Percentiles rank a stretch among this genome's conserved stretches.
Evolutionary conservation across 2,797 vertebrate genomes (phyloP).

Genomic region (Iguana delicatissima): DNA sequence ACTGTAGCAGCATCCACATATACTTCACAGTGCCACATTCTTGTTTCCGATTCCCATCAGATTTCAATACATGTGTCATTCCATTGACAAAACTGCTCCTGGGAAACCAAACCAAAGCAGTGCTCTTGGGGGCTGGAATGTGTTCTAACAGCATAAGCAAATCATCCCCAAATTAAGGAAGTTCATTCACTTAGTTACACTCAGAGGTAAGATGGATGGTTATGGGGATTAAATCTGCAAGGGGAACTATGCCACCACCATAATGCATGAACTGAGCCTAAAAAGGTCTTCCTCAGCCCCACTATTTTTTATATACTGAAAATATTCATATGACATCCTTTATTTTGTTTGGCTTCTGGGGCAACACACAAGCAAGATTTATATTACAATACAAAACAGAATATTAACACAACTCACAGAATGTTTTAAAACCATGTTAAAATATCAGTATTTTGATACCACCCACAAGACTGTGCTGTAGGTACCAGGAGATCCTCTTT

Average conservation of each 20-base stretch:
- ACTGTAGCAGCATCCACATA: background rate
- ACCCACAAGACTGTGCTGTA: background rate
- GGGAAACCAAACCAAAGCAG: background rate
- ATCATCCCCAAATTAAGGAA: background rate
- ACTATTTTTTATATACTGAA: background rate
- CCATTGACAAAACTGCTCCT: background rate
- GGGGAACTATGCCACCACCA: background rate
- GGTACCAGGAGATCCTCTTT: background rate
- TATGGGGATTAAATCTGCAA: background rate
- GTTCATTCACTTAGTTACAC: background rate
- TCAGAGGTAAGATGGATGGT: background rate
- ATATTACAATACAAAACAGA: too few relatives aligned
- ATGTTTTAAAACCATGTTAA: background rate
- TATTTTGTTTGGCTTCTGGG: background rate
- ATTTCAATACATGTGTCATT: background rate
- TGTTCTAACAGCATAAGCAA: background rate
- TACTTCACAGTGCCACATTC: slow-evolving; percentile 18
- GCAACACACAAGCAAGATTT: background rate
- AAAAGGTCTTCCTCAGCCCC: background rate
- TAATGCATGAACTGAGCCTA: slow-evolving; percentile 1
- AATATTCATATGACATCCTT: background rate
- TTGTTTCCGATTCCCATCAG: background rate
- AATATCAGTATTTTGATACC: background rate
- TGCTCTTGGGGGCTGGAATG: background rate
- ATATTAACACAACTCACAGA: too few relatives aligned